A percentile compares a stretch with the other conserved stretches of the same genome.
Evolutionary conservation across 2,797 vertebrate species (phyloP).

Genomic region (Helicolenus hilgendorfi): DNA sequence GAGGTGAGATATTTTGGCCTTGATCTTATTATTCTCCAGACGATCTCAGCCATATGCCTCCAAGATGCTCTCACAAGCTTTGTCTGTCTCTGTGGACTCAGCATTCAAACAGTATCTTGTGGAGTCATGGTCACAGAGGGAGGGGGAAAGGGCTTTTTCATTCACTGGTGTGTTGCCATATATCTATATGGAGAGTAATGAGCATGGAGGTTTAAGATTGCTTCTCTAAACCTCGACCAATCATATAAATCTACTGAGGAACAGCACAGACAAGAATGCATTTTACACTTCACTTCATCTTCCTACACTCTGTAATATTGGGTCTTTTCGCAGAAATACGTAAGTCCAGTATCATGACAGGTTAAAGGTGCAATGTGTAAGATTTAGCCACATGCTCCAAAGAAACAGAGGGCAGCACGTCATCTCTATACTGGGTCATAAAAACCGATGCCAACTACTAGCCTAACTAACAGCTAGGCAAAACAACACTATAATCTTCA

Average conservation of each 20-base stretch:
- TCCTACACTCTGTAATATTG: background rate
- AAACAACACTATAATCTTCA: background rate
- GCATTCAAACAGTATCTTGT: constrained; percentile 46
- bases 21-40: constrained; percentile 59
- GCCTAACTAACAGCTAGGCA: background rate
- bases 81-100: constrained; percentile 35
- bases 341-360: background rate
- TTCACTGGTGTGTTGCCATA: constrained; percentile 36
- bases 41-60: constrained; percentile 56
- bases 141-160: constrained; percentile 1
- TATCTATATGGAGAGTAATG: background rate
- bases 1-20: constrained; percentile 49
- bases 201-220: constrained; percentile 35
- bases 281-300: background rate
- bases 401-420: background rate
- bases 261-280: background rate
- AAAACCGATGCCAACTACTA: background rate
- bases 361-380: background rate
- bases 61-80: constrained; percentile 52
- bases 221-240: constrained; percentile 33
- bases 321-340: background rate
- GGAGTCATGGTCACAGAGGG: constrained; percentile 48
- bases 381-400: background rate
- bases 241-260: constrained; percentile 16
- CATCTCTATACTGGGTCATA: background rate